Percentiles rank a stretch among this genome's conserved stretches.
Conservation (phyloP, 35 echinoderm and acorn worm genomes). For the Strongylocentrotus purpuratus region DNA sequence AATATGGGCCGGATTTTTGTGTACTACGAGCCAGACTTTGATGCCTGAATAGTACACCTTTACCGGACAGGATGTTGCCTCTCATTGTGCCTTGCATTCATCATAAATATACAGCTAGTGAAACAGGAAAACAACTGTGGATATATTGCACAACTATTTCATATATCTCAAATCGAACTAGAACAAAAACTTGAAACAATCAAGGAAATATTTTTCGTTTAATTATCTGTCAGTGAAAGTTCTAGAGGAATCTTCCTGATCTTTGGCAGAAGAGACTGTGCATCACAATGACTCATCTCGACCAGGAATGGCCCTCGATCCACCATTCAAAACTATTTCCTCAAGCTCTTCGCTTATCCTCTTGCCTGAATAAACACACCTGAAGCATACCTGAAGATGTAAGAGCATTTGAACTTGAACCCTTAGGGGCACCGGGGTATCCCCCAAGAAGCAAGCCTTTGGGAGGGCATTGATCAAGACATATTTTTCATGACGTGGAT, state of each 20-base stretch:
- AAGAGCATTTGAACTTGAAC: slow-evolving; percentile 2
- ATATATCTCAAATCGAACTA: too few species aligned
- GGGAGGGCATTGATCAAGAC: neutral
- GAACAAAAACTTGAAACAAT: too few species aligned
- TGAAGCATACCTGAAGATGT: slow-evolving; percentile 10
- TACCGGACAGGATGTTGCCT: too few species aligned
- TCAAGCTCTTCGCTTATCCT: neutral
- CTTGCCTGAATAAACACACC: slow-evolving; percentile 1
- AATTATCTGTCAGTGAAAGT: neutral
- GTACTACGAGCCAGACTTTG: too few species aligned
- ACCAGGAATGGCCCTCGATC: neutral
- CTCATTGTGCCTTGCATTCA: too few species aligned
- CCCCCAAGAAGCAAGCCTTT: neutral
- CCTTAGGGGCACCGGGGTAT: neutral
- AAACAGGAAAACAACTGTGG: too few species aligned
- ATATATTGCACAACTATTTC: too few species aligned
- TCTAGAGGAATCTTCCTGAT: neutral
- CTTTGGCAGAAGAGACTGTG: neutral
- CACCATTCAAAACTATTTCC: neutral
- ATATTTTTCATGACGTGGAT: neutral
- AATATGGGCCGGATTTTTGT: too few species aligned
- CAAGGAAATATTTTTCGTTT: too few species aligned
- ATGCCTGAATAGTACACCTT: too few species aligned
- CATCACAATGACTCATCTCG: neutral
- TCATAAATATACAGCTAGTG: too few species aligned